Base-by-base conservation (phyloP, 2,888 invertebrate species). In the Melinopterus prodromus region DNA sequence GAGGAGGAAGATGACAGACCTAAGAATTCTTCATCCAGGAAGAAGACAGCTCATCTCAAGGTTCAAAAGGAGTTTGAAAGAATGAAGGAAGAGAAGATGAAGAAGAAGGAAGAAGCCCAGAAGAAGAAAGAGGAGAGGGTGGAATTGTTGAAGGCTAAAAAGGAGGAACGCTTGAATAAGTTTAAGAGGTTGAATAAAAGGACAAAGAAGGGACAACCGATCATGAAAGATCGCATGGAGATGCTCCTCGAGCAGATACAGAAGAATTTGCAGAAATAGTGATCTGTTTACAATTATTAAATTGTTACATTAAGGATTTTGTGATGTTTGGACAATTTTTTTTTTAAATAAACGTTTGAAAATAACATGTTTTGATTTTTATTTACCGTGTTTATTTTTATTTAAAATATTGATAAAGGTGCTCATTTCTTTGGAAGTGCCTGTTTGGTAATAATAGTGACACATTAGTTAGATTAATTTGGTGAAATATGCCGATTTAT, bases 161-260 rank as follows among this genome's bases (percentile, higher is more conserved):
- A 93, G 84, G 91, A 93, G 86, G 93, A 93, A 84, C 95, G 94
- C 84, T 90, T 92, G 75, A 93, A 94, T 76, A 93, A 92, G 80
- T 94, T 91, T 82, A 95, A 94, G 88, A 93, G 93, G 82, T 89
- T 97, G 71, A 94, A 93, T 76, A 94, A 94, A 86, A 95, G 93
- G 86, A 97, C 95, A 0, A 94, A 92, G 84, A 95, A 92, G 85
- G 97, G 97, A 0, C 97, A 97, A 86, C 97, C 97, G 0, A 90
- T 96, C 1, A 97, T 97, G 96, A 95, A 94, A 80, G 94, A 94
- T 78, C 91, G 96, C 84, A 91, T 97, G 86, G 94, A 97, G 88
- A 87, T 95, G 86, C 89, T 97, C 78, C 89, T 96, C 15, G 94
- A 96, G 85, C 94, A 95, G 89, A 95, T 97, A 84, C 93, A 95